These are phyloP conservation scores for mouse (Mus musculus) DNA, from an alignment of 2,113 vertebrate genomes.

Conservation along the genomic window DNA sequence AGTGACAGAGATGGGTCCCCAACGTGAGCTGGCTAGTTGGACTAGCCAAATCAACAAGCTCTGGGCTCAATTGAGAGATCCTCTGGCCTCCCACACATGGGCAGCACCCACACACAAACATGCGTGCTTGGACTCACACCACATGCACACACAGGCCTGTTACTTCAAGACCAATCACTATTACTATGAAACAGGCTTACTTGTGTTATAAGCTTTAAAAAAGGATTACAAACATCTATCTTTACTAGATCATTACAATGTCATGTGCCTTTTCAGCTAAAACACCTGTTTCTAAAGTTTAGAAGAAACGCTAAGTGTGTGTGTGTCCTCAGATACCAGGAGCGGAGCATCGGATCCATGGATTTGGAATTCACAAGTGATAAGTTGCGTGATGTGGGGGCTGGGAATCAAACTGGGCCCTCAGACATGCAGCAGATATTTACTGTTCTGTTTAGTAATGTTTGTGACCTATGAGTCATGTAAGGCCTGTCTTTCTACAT, in stretches of 20 bases:
- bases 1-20: not conserved
- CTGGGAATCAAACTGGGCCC: not conserved
- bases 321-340: not conserved
- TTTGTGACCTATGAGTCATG: not conserved
- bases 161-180: not conserved
- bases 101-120: no score
- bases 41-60: not conserved
- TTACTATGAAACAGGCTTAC: conserved; percentile 1
- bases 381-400: not conserved
- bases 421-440: not conserved
- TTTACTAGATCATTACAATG: conserved; percentile 37
- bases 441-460: not conserved
- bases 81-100: not conserved
- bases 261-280: conserved; percentile 27
- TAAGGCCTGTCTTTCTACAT: not conserved
- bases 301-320: not conserved
- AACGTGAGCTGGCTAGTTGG: not conserved
- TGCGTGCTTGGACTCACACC: not conserved
- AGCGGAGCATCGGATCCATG: not conserved
- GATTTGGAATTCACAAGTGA: not conserved
- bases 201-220: not conserved
- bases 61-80: not conserved
- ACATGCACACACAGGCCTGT: not conserved
- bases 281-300: not conserved
- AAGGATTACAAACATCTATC: not conserved